phyloP scores from a whole-genome alignment of 1,140 invertebrate species.

The Yoshiicerus persimilis region DNA sequence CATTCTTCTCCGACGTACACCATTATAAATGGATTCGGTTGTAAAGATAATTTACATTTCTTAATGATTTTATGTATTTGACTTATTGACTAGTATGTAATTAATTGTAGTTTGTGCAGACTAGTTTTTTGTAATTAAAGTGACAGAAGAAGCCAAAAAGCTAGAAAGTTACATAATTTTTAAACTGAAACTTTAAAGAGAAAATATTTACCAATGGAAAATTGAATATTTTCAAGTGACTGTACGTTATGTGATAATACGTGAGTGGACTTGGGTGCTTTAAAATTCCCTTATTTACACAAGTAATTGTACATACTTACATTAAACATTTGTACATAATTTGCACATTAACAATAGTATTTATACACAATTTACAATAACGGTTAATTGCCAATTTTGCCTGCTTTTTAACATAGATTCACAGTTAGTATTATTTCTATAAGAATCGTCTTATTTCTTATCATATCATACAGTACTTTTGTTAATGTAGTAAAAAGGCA shows the following conservation, averaged over 20 bases:
- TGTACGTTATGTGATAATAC: neutral
- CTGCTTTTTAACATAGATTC: neutral
- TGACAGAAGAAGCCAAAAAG: neutral
- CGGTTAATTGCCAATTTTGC: neutral
- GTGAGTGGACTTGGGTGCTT: slow-evolving; percentile 1
- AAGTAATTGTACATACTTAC: neutral
- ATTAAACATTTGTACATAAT: neutral
- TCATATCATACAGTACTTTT: neutral
- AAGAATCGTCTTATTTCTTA: neutral
- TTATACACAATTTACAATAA: neutral
- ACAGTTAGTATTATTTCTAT: neutral
- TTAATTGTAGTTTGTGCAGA: slow-evolving; percentile 17
- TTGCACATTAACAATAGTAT: neutral
- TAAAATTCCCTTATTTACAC: neutral
- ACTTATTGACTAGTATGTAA: slow-evolving; percentile 23
- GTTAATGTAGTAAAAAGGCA: slow-evolving; percentile 4
- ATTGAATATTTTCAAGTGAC: neutral
- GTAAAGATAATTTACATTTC: neutral
- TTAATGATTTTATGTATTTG: neutral
- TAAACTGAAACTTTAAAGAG: neutral
- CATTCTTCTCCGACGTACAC: neutral
- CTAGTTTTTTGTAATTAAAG: slow-evolving; percentile 9
- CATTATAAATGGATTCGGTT: neutral
- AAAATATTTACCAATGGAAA: neutral
- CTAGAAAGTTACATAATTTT: neutral